A percentile compares a stretch with the other conserved stretches of the same genome.
Evolutionary conservation across 2,113 vertebrate species (phyloP).

Genomic region (Lepus timidus): DNA sequence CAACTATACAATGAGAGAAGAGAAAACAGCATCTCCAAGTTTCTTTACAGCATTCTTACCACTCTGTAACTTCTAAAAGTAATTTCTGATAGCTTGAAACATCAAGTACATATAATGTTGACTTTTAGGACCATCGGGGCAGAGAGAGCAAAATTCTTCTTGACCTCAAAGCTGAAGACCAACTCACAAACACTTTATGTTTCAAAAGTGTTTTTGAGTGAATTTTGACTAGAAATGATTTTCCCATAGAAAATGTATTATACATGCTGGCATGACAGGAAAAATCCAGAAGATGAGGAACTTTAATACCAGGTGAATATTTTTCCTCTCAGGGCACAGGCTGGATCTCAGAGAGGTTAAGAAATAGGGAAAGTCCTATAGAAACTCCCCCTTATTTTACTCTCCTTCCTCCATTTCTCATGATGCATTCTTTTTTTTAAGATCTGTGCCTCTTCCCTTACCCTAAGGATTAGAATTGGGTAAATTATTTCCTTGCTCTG

Average conservation of each 20-base stretch:
- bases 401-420: not conserved
- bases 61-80: constrained; percentile 13
- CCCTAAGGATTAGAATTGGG: not conserved
- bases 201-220: not conserved
- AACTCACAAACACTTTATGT: not conserved
- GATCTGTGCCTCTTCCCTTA: not conserved
- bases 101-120: not conserved
- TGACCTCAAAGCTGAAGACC: not conserved
- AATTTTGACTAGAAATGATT: constrained; percentile 52
- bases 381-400: not conserved
- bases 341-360: not conserved
- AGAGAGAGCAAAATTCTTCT: not conserved
- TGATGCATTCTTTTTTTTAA: not conserved
- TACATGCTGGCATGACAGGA: not conserved
- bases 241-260: not conserved
- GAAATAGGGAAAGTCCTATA: not conserved
- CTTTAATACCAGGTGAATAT: not conserved
- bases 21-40: not conserved
- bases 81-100: not conserved
- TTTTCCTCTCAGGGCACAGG: not conserved
- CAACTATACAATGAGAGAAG: not conserved
- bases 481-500: not conserved
- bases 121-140: not conserved
- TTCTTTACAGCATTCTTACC: not conserved
- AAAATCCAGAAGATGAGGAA: not conserved